Conservation (phyloP, 2,113 vertebrate genomes). For the Gymnarchus niloticus region DNA sequence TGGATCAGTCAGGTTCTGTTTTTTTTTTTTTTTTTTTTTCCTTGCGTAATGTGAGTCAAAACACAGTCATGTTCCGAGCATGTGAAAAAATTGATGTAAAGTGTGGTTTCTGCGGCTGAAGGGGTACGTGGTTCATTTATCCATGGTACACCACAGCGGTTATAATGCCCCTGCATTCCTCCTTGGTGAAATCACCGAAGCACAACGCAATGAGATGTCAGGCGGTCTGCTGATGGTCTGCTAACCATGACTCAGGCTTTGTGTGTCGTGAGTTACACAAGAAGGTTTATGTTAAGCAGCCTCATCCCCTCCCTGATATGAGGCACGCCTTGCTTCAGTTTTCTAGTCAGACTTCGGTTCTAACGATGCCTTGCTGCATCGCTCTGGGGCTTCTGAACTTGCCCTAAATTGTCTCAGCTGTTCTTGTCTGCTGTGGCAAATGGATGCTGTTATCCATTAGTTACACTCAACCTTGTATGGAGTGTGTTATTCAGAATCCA, state of each 20-base stretch:
- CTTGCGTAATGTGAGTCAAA: neutral
- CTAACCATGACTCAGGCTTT: neutral
- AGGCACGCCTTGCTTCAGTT: neutral
- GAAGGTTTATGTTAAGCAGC: neutral
- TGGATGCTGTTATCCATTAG: too few species aligned
- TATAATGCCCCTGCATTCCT: neutral
- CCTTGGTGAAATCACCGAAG: neutral
- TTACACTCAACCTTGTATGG: too few species aligned
- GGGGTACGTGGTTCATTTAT: neutral
- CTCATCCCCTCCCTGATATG: neutral
- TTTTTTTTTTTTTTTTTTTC: neutral
- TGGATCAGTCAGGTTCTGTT: too few species aligned
- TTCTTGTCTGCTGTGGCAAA: too few species aligned
- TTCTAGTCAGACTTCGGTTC: neutral
- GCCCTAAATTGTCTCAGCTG: neutral
- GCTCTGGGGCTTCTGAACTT: neutral
- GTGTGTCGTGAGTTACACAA: neutral
- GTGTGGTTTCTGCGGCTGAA: neutral
- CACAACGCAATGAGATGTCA: neutral
- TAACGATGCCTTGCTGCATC: neutral
- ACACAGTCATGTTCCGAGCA: neutral
- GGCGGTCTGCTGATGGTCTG: neutral
- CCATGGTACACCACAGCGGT: neutral
- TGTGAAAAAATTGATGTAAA: too few species aligned
- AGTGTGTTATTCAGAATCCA: too few species aligned